Evolutionary conservation across 1,140 invertebrate genomes (phyloP), one percentile per base, ranked within the genome.

Genomic region (Venturia canescens): DNA sequence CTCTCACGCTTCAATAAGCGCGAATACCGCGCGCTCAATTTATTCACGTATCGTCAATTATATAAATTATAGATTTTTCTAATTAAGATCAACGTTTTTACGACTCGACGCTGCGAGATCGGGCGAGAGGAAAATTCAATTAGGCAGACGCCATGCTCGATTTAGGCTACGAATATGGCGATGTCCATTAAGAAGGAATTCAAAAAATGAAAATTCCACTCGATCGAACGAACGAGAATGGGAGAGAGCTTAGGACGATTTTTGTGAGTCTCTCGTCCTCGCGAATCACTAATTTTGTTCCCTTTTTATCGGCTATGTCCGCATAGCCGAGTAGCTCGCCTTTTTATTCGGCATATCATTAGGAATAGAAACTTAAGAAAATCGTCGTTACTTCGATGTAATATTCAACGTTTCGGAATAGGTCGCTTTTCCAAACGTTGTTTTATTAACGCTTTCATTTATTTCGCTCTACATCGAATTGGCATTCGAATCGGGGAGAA

Each of bases 51-150:
- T 53, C 75, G 21, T 53, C 53, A 29, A 27, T 77, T 34, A 34
- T 77, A 34, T 57, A 57, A 77, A 57, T 75, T 53, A 77, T 29
- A 31, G 29, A 60, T 77, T 2, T 53, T 48, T 53, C 48, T 75
- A 75, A 53, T 53, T 53, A n/a, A 53, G 50, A 53, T 53, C 15
- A 53, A 53, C 3, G 15, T 53, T 53, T 53, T 53, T 53, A 53
- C 50, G 50, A 16, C 15, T 53, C 13, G 50, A 53, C 15, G 50
- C 13, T 16, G n/a, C 15, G n/a, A 48, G n/a, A n/a, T 16, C 3
- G 15, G 15, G n/a, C 3, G 50, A n/a, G 50, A 53, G 50, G 15
- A 13, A 53, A 53, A 53, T 34, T 3, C 3, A 53, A 53, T 53
- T 53, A 53, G 50, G 50, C 50, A 53, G n/a, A 53, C n/a, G 3